phyloP scores from a whole-genome alignment of 1,140 invertebrate species.

The Glomeris maerens region DNA sequence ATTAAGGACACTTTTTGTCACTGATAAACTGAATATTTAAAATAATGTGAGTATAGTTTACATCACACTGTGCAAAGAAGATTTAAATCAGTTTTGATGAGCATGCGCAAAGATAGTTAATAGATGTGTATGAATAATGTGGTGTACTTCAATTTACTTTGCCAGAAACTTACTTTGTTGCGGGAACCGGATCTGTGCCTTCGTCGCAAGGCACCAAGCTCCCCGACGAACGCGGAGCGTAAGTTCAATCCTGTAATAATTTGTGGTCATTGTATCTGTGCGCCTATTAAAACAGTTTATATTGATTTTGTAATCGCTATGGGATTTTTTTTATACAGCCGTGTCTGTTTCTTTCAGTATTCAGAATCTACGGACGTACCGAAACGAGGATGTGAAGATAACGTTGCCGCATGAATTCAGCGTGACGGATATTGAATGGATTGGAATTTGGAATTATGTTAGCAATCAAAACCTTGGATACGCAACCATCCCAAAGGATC shows the following conservation, averaged over 20 bases:
- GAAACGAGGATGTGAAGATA: conserved; percentile 75
- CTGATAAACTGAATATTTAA: no score
- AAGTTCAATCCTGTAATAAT: conserved; percentile 17
- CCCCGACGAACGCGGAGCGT: conserved; percentile 62
- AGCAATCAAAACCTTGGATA: conserved; percentile 78
- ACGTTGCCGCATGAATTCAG: conserved; percentile 69
- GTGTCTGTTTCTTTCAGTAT: no score
- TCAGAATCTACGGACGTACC: conserved; percentile 60
- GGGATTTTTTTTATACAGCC: no score
- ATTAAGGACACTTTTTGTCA: no score
- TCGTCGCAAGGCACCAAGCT: conserved; percentile 70
- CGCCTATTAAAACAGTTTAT: neutral
- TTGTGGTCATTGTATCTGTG: neutral
- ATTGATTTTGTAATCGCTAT: no score
- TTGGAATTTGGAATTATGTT: conserved; percentile 65
- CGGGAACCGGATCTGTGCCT: conserved; percentile 68
- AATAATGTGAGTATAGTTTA: no score
- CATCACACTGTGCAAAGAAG: no score
- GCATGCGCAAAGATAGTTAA: neutral
- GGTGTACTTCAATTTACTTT: conserved; percentile 12
- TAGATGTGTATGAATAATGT: conserved; percentile 9
- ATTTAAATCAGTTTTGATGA: no score
- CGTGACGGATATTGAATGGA: conserved; percentile 80
- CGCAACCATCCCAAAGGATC: conserved; percentile 67
- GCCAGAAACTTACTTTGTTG: conserved; percentile 84